Evolutionary conservation across 2,113 vertebrate species (phyloP).

Genomic region (Actenoides lindsayi): DNA sequence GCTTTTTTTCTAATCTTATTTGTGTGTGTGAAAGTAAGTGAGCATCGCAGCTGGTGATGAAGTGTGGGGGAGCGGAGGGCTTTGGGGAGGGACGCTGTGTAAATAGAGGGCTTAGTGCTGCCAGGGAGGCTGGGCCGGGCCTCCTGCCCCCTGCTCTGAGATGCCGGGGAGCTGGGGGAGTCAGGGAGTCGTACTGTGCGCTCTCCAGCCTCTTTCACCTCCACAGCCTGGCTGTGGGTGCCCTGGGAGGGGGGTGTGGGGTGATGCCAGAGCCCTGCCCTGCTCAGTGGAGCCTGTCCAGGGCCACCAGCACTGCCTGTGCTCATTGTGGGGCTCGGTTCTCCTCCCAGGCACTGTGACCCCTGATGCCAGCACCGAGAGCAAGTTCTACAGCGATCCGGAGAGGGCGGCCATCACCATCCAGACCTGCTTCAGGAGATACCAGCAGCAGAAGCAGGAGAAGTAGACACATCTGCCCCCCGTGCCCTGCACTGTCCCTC

Average conservation of each 20-base stretch:
- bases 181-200: rapidly evolving
- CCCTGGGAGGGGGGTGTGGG: rapidly evolving
- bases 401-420: conserved; percentile 84
- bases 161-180: rapidly evolving
- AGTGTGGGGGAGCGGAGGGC: conserved; percentile 26
- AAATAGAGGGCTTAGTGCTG: conserved; percentile 21
- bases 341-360: background rate
- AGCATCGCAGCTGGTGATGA: conserved; percentile 18
- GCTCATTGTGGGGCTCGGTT: background rate
- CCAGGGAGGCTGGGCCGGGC: background rate
- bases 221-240: rapidly evolving
- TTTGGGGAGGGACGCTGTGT: background rate
- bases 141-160: background rate
- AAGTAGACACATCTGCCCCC: background rate
- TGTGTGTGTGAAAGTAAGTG: conserved; percentile 27
- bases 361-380: background rate
- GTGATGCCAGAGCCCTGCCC: background rate
- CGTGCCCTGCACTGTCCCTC: background rate
- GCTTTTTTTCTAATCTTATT: conserved; percentile 36
- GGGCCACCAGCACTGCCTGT: background rate
- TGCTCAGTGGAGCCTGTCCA: rapidly evolving
- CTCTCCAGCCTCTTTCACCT: background rate
- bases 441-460: conserved; percentile 85
- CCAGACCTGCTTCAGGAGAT: conserved; percentile 84
- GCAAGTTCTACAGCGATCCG: background rate